Conservation (phyloP, 2,797 vertebrate genomes). For the Taenioides sp. region DNA sequence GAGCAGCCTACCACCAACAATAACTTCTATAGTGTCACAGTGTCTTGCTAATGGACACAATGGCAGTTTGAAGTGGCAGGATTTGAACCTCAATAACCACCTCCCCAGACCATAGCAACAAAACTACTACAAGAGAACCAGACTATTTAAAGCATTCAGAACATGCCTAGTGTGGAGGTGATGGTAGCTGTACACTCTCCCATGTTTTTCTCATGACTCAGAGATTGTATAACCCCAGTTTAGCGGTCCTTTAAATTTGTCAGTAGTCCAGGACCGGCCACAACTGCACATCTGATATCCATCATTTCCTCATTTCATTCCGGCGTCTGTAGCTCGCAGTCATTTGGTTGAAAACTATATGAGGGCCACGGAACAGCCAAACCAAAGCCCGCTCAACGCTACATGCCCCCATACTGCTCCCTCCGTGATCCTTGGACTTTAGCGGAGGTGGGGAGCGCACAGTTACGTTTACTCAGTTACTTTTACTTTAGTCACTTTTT, state of each 20-base stretch:
- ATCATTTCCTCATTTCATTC: conserved; percentile 63
- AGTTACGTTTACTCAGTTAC: no score
- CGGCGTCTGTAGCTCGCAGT: conserved; percentile 41
- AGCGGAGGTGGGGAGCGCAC: no score
- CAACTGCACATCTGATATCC: conserved; percentile 68
- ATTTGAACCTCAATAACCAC: neutral
- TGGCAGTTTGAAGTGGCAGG: no score
- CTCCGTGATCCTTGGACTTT: conserved; percentile 42
- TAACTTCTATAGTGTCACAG: no score
- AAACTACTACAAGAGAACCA: neutral
- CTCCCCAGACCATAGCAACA: neutral
- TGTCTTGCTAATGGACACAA: neutral
- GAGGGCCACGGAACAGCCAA: conserved; percentile 34
- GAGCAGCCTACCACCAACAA: neutral
- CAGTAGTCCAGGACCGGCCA: conserved; percentile 58
- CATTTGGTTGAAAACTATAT: conserved; percentile 46
- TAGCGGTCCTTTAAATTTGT: conserved; percentile 32
- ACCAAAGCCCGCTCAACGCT: conserved; percentile 46
- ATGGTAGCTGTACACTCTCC: conserved; percentile 19
- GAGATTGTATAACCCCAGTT: conserved; percentile 36
- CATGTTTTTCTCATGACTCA: conserved; percentile 23
- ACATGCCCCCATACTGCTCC: conserved; percentile 40
- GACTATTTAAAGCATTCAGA: neutral
- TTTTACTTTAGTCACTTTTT: no score
- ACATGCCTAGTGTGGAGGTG: conserved; percentile 30